Percentiles rank a stretch among this genome's conserved stretches.
phyloP scores from a whole-genome alignment of 2,113 vertebrate species.

The Pandion haliaetus region DNA sequence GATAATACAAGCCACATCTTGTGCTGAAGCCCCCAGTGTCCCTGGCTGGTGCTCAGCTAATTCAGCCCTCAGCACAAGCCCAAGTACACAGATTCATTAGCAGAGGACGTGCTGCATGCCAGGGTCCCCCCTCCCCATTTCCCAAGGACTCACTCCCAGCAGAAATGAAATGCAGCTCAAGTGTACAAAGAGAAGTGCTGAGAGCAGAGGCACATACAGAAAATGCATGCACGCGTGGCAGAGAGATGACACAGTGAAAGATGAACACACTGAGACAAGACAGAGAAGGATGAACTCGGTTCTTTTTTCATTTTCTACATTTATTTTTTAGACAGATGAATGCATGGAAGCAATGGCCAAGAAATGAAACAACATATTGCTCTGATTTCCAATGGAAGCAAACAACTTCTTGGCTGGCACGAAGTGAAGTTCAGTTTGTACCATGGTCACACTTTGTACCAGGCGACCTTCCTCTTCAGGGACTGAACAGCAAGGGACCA shows the following conservation, averaged over 20 bases:
- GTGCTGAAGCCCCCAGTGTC: neutral
- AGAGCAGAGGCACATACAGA: neutral
- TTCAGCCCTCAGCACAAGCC: neutral
- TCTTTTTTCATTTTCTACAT: neutral
- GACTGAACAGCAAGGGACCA: neutral
- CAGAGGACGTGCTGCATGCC: neutral
- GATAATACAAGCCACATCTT: neutral
- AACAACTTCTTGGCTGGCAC: neutral
- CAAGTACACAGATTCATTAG: neutral
- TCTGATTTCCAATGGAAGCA: neutral
- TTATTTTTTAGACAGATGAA: conserved; percentile 56
- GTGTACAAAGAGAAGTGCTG: neutral
- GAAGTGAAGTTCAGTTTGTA: neutral
- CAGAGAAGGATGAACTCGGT: neutral
- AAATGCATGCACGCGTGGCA: neutral
- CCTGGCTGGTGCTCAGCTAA: neutral
- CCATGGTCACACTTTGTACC: neutral
- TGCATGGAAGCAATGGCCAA: neutral
- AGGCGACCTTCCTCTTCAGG: neutral
- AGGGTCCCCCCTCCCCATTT: neutral
- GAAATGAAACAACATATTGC: neutral
- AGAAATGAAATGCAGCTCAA: neutral
- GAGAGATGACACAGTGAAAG: neutral
- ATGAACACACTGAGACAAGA: neutral
- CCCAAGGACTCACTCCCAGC: neutral